Conservation (phyloP, 2,888 invertebrate genomes). For the Xestia c-nigrum region DNA sequence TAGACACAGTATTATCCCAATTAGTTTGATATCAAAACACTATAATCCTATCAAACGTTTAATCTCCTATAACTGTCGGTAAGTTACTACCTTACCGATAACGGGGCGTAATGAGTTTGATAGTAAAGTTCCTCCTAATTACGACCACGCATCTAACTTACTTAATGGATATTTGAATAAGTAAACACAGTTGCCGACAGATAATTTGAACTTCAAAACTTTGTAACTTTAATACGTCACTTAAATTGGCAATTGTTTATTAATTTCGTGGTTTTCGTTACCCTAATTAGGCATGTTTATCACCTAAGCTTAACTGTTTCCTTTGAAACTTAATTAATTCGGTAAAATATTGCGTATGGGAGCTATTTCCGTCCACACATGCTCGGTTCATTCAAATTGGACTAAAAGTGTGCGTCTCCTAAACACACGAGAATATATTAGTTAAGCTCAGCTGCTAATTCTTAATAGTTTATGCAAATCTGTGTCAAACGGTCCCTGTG, state of each 20-base stretch:
- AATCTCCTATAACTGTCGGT: constrained; percentile 30
- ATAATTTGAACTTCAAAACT: constrained; percentile 40
- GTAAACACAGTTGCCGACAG: constrained; percentile 28
- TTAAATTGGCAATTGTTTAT: constrained; percentile 14
- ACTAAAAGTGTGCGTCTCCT: constrained; percentile 52
- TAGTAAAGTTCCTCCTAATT: constrained; percentile 16
- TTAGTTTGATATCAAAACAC: constrained; percentile 45
- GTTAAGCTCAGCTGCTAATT: constrained; percentile 82
- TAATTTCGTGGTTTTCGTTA: constrained; percentile 14
- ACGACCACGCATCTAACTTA: constrained; percentile 19
- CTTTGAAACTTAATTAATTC: constrained; percentile 35
- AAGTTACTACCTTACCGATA: constrained; percentile 20
- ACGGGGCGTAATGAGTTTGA: constrained; percentile 36
- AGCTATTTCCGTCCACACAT: constrained; percentile 44
- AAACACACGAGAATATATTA: constrained; percentile 74
- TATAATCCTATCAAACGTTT: constrained; percentile 48
- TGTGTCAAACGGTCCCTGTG: constrained; percentile 74
- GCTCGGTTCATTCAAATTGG: constrained; percentile 45
- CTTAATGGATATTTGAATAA: constrained; percentile 58
- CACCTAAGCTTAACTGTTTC: background rate
- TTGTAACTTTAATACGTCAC: constrained; percentile 21
- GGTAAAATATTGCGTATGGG: constrained; percentile 36
- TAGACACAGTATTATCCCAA: constrained; percentile 51
- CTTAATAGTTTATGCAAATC: constrained; percentile 89
- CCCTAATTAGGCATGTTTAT: constrained; percentile 24